Percentiles rank a stretch among this genome's conserved stretches.
Conservation (phyloP, 2,888 invertebrate genomes). For the Aleiodes leptofemur region DNA sequence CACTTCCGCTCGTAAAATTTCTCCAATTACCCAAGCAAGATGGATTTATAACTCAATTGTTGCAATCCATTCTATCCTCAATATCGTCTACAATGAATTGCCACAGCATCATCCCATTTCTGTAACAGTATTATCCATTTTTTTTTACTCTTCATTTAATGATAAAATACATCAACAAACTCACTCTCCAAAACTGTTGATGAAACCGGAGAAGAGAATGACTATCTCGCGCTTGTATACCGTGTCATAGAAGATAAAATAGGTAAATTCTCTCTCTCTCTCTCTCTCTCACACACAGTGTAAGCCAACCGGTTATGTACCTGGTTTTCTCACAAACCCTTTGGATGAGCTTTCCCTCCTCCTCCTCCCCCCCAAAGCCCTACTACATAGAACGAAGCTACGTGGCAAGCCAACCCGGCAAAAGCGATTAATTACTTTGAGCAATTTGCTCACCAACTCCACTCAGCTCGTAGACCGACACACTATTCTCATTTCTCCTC, state of each 20-base stretch:
- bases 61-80: conserved; percentile 41
- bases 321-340: conserved; percentile 64
- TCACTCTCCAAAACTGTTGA: not conserved
- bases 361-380: not conserved
- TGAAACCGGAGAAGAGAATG: not conserved
- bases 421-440: conserved; percentile 75
- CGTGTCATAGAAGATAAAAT: not conserved
- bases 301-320: conserved; percentile 57
- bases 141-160: conserved; percentile 60
- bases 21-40: conserved; percentile 57
- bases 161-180: conserved; percentile 25
- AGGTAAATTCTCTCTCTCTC: conserved; percentile 29
- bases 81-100: conserved; percentile 16
- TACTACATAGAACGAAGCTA: conserved; percentile 59
- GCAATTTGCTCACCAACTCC: conserved; percentile 75
- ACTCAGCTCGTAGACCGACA: conserved; percentile 74
- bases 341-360: conserved; percentile 66
- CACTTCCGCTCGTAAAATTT: conserved; percentile 44
- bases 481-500: conserved; percentile 74
- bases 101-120: conserved; percentile 32
- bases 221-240: not conserved
- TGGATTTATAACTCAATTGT: conserved; percentile 59
- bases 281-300: conserved; percentile 32
- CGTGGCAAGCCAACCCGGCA: conserved; percentile 72
- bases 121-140: conserved; percentile 33